Base-by-base conservation (phyloP, 2,113 vertebrate species). In the Thamnaconus septentrionalis region DNA sequence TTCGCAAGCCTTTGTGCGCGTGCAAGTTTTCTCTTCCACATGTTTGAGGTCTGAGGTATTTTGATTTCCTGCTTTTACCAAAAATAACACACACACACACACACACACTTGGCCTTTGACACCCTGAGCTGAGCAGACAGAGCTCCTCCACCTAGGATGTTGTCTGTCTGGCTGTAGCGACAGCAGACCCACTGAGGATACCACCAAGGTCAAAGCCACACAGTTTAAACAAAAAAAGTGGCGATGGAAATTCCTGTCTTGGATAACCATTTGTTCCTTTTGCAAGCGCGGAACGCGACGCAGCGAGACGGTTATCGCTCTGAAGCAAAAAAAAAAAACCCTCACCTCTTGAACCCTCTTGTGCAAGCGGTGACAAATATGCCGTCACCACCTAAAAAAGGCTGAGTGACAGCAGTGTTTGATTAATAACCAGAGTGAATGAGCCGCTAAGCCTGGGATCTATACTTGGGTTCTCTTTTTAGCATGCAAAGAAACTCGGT, bases 101-200 rank as follows among this genome's bases (percentile, higher is more conserved):
- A 31, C 18, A 31, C 18, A 31, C 18, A 31, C 18, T 31, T 31
- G 1, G 18, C 18, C 18, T 31, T 31, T 31, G 18, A 31, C 18
- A 31, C 18, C 18, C 18, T 31, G 18, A 31, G 18, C 18, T 31
- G 18, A 31, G 18, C 18, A 31, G 18, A 31, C 18, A 31, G 18
- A 31, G 18, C 18, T 31, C 18, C 18, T 31, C 18, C 18, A 31
- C 18, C 18, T 31, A 31, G 18, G 18, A 31, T n/a, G 12, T 39
- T 41, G 59, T 55, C 40, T 59, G 58, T 69, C 12, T 79, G 69
- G 60, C 58, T 70, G 75, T 75, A 84, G 80, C 53, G 6, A 53
- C 51, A 66, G 39, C n/a, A 3, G 53, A 9, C 43, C 56, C 49
- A 63, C 76, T 73, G 60, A 64, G 9, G 39, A 68, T 56, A 79